These are phyloP conservation scores for Pyxicephalus adspersus DNA, from an alignment of 2,113 vertebrate species.

Conservation along the genomic window DNA sequence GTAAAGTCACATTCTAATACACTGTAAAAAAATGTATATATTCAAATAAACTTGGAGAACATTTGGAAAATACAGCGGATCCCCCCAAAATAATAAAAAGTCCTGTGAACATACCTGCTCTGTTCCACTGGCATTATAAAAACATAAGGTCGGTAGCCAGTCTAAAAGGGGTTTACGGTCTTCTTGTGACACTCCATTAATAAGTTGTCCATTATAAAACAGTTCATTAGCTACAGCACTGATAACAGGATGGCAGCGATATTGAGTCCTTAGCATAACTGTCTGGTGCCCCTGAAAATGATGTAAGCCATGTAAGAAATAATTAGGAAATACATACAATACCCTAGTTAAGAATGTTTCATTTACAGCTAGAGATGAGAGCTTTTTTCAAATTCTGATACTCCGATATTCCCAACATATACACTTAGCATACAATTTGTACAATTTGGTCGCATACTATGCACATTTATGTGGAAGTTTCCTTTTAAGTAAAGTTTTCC, in stretches of 20 bases:
- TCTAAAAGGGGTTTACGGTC: conserved; percentile 69
- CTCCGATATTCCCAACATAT: no score
- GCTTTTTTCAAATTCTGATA: no score
- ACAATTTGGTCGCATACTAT: no score
- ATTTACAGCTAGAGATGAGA: no score
- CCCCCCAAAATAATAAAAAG: not conserved
- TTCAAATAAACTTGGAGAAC: no score
- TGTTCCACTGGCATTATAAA: conserved; percentile 71
- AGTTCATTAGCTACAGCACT: conserved; percentile 73
- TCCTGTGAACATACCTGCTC: conserved; percentile 69
- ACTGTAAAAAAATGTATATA: no score
- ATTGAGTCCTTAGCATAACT: conserved; percentile 72
- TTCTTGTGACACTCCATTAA: conserved; percentile 67
- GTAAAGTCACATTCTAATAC: not conserved
- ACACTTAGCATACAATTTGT: no score
- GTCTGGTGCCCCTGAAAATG: conserved; percentile 70
- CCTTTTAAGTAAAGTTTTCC: no score
- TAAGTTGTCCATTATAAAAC: conserved; percentile 73
- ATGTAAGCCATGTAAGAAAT: not conserved
- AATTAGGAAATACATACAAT: not conserved
- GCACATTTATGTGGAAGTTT: no score
- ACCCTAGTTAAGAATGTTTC: no score
- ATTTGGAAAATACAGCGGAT: no score
- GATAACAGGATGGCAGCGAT: conserved; percentile 79
- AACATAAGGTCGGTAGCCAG: conserved; percentile 79